Base-by-base conservation (phyloP, 1,140 invertebrate genomes). In the Lasioglossum albipes region DNA sequence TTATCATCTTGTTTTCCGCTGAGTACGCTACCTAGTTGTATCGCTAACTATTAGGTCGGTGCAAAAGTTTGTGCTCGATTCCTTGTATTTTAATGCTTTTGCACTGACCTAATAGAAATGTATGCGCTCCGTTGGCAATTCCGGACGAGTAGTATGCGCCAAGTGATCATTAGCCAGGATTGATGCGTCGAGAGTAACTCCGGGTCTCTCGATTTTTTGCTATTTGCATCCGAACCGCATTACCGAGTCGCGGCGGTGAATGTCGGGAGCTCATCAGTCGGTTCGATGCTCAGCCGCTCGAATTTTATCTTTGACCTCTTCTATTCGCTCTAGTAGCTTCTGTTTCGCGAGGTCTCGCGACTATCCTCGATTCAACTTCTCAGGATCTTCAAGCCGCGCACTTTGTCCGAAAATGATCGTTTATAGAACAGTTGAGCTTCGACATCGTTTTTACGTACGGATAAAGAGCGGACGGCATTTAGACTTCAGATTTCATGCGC, bases 221-320 rank as follows among this genome's bases (percentile, higher is more conserved):
- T 42, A 57, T 79, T 68, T 52, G 36, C 70, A 62, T 74, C 13
- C 22, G 4, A 69, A 70, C 20, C 18, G n/a, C 45, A 82, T 22
- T 68, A 27, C 31, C 36, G 59, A 3, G 10, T 7, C 42, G 18
- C 18, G 0, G 42, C 41, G 16, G 42, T n/a, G 16, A 78, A 77
- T 70, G 49, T 71, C 41, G 49, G 27, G 10, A 12, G 61, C 71
- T 52, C 42, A 16, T 36, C 27, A 12, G 13, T 9, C 22, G 41
- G 22, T 27, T 20, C 27, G 36, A 75, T 66, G n/a, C 65, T 18
- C 7, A n/a, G 41, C 52, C 52, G 59, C 20, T 27, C 59, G 59
- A 61, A 61, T n/a, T n/a, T 22, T 9, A 61, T 61, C 57, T 61
- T n/a, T 31, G 9, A 54, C 59, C 57, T n/a, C 70, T 67, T 36